Percentiles rank a stretch among this genome's conserved stretches.
These are phyloP conservation scores for Thymallus thymallus DNA, from an alignment of 2,113 vertebrate species.

Conservation along the genomic window DNA sequence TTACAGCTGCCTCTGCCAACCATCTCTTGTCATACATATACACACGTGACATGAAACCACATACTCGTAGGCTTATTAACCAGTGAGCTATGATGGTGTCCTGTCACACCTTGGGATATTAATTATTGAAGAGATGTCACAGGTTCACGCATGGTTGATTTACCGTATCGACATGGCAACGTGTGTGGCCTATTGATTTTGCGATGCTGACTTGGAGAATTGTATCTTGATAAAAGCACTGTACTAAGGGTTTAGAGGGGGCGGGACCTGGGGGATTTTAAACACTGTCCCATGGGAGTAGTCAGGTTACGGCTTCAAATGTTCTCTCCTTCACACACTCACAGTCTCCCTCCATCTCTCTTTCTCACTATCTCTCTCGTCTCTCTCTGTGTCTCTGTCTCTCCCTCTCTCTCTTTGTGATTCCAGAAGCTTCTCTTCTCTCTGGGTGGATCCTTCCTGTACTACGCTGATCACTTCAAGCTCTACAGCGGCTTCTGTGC, in stretches of 20 bases:
- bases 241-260: conserved; percentile 28
- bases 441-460: conserved; percentile 94
- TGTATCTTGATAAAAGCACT: conserved; percentile 43
- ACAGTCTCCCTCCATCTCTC: conserved; percentile 17
- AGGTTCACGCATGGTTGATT: conserved; percentile 37
- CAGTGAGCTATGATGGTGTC: background rate
- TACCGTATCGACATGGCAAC: conserved; percentile 35
- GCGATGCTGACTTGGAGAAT: conserved; percentile 28
- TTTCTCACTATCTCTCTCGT: background rate
- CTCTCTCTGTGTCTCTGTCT: conserved; percentile 8
- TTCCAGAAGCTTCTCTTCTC: conserved; percentile 95
- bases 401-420: conserved; percentile 18
- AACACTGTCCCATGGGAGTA: conserved; percentile 25
- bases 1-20: background rate
- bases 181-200: conserved; percentile 57
- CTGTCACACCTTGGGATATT: conserved; percentile 24
- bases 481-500: conserved; percentile 98
- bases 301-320: conserved; percentile 38
- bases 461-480: conserved; percentile 98
- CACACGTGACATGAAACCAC: background rate
- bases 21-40: background rate
- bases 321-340: conserved; percentile 29
- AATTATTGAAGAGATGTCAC: conserved; percentile 42
- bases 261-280: background rate
- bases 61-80: background rate